Percentiles rank a stretch among this genome's conserved stretches.
phyloP scores from a whole-genome alignment of 2,797 vertebrate genomes.

The Myotis pilosus region DNA sequence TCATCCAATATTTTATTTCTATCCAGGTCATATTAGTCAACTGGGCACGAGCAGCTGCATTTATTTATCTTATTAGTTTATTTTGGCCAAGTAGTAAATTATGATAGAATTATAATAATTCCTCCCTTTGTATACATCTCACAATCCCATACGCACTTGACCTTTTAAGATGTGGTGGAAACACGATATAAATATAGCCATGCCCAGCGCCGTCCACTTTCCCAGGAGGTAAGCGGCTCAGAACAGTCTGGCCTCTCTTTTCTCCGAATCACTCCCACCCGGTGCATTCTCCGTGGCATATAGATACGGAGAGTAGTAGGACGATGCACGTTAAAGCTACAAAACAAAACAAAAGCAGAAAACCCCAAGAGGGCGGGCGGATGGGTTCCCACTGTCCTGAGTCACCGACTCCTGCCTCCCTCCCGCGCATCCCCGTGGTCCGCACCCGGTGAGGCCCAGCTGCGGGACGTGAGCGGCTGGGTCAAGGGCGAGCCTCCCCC shows the following conservation, averaged over 20 bases:
- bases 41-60: background rate
- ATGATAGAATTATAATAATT: conserved; percentile 56
- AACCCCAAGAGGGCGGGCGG: too few relatives aligned
- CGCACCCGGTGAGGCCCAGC: rapidly evolving
- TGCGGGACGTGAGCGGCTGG: rapidly evolving
- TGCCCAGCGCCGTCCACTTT: background rate
- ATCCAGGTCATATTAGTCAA: conserved; percentile 69
- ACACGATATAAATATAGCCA: too few relatives aligned
- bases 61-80: conserved; percentile 67
- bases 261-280: background rate
- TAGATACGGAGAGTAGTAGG: background rate
- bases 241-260: background rate
- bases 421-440: background rate
- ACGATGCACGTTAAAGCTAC: background rate
- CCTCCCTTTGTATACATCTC: conserved; percentile 44
- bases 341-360: background rate
- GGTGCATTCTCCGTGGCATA: background rate
- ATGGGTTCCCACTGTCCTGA: too few relatives aligned
- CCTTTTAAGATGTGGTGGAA: conserved; percentile 51
- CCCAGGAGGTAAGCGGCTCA: background rate
- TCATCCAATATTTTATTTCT: conserved; percentile 78
- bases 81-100: conserved; percentile 62
- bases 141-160: conserved; percentile 23
- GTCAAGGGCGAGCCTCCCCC: background rate
- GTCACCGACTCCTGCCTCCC: too few relatives aligned